phyloP scores from a whole-genome alignment of 2,797 vertebrate genomes.

The Synanceia verrucosa region DNA sequence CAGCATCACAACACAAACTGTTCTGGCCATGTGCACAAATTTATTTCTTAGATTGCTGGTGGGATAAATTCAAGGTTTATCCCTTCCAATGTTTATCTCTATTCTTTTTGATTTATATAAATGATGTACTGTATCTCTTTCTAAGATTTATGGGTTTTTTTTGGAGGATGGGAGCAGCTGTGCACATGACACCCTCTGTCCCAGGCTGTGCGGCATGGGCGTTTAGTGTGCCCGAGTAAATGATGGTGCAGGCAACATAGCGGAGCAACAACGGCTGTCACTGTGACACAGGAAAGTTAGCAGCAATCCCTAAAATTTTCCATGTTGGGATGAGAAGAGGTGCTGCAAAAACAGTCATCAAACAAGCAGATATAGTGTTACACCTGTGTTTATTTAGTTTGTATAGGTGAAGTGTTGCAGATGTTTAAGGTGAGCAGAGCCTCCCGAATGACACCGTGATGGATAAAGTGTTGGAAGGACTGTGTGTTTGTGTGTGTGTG shows the following conservation, averaged over 20 bases:
- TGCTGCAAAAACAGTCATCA: conserved; percentile 5
- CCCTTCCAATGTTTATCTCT: neutral
- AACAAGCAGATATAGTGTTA: neutral
- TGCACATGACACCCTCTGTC: conserved; percentile 50
- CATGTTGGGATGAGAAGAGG: conserved; percentile 10
- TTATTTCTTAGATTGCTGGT: neutral
- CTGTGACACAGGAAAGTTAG: conserved; percentile 40
- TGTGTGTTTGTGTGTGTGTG: neutral
- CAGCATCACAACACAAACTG: conserved; percentile 5
- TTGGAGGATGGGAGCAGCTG: conserved; percentile 51
- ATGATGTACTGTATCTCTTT: conserved; percentile 16
- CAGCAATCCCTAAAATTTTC: conserved; percentile 32
- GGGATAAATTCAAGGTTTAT: conserved; percentile 1
- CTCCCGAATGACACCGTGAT: conserved; percentile 37
- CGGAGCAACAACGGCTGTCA: conserved; percentile 55
- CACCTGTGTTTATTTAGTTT: conserved; percentile 16
- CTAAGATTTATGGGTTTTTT: conserved; percentile 7
- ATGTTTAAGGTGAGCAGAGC: conserved; percentile 36
- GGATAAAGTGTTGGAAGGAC: conserved; percentile 30
- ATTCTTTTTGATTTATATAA: neutral
- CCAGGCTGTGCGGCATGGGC: conserved; percentile 50
- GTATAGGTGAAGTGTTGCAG: conserved; percentile 23
- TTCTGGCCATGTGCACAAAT: neutral
- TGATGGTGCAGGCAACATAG: conserved; percentile 60
- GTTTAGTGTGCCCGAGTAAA: conserved; percentile 55